Conservation (phyloP, 92 coral and sea anemone genomes). For the Scolanthus callimorphus region DNA sequence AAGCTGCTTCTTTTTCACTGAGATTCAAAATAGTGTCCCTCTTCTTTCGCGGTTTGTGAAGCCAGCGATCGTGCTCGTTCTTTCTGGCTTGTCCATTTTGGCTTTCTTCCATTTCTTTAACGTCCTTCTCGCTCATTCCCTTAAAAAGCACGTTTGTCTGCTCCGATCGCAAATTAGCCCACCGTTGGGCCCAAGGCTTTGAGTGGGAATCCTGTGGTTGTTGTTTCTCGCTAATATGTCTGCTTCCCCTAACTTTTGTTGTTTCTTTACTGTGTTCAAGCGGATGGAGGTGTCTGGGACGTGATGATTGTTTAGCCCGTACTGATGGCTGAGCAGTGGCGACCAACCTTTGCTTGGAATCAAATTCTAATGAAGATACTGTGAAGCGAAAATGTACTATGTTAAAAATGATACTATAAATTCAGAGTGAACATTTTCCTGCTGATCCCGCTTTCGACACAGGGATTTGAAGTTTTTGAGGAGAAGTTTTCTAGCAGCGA, state of each 20-base stretch:
- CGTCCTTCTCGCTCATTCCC: constrained; percentile 4
- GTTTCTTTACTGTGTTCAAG: constrained; percentile 15
- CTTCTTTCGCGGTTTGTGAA: constrained; percentile 1
- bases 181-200: constrained; percentile 72
- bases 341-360: constrained; percentile 14
- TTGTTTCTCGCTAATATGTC: constrained; percentile 9
- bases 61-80: neutral
- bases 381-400: too few species aligned
- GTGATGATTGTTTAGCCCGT: constrained; percentile 11
- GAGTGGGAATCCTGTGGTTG: neutral
- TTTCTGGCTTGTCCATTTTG: neutral
- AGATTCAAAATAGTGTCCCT: constrained; percentile 53
- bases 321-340: constrained; percentile 21
- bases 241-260: constrained; percentile 26
- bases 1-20: constrained; percentile 81
- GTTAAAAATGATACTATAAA: too few species aligned
- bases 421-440: too few species aligned
- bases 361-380: constrained; percentile 59
- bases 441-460: too few species aligned
- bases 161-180: constrained; percentile 85
- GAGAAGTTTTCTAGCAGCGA: too few species aligned
- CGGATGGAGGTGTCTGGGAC: constrained; percentile 45
- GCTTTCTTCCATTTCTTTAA: constrained; percentile 17
- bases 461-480: too few species aligned
- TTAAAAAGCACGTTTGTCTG: constrained; percentile 49